A percentile compares a stretch with the other conserved stretches of the same genome.
phyloP scores from a whole-genome alignment of 2,113 vertebrate species.

The Himantopus leucocephalus region DNA sequence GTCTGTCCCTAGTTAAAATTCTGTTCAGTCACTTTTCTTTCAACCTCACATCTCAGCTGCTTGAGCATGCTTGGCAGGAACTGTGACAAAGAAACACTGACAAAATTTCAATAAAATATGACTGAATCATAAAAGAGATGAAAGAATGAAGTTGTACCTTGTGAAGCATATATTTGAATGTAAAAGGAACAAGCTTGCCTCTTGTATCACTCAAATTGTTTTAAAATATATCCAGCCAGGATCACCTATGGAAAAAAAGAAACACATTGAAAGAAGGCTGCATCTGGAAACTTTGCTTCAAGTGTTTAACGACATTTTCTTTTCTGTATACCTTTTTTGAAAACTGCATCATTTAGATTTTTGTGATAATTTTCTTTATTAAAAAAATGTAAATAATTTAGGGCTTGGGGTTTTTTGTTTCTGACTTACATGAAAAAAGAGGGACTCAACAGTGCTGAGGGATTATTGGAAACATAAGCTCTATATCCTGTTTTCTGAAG shows the following conservation, averaged over 20 bases:
- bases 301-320: neutral
- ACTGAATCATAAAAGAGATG: slow-evolving; percentile 6
- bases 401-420: neutral
- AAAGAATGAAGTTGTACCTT: slow-evolving; percentile 25
- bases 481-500: neutral
- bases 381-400: slow-evolving; percentile 3
- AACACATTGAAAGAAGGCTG: neutral
- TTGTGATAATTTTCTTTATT: slow-evolving; percentile 4
- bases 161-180: slow-evolving; percentile 13
- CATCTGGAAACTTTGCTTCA: neutral
- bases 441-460: neutral
- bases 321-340: neutral
- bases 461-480: neutral
- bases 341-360: neutral
- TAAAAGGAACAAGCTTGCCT: neutral
- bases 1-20: slow-evolving; percentile 34
- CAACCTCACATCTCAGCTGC: slow-evolving; percentile 10
- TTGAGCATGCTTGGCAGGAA: slow-evolving; percentile 25
- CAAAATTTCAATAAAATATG: slow-evolving; percentile 40
- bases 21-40: slow-evolving; percentile 18
- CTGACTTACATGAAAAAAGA: neutral
- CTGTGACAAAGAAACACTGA: slow-evolving; percentile 19
- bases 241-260: neutral
- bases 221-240: slow-evolving; percentile 6
- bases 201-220: slow-evolving; percentile 17